A percentile compares a stretch with the other conserved stretches of the same genome.
Evolutionary conservation across 1,140 invertebrate genomes (phyloP).

Genomic region (Calliphora vicina): DNA sequence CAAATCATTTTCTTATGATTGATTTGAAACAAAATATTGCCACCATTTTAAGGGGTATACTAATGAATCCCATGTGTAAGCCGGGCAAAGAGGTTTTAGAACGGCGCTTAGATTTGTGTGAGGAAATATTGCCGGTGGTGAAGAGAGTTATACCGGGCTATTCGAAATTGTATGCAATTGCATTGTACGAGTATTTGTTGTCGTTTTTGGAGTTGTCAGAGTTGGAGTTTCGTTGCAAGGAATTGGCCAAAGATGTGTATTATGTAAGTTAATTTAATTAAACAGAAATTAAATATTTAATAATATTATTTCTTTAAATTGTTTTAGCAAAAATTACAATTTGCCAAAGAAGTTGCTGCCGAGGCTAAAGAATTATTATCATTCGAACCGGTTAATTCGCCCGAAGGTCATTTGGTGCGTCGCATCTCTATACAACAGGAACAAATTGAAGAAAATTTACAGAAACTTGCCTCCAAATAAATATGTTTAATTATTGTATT

Average conservation of each 20-base stretch:
- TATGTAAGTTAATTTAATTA: background rate
- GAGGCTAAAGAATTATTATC: constrained; percentile 72
- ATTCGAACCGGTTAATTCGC: constrained; percentile 74
- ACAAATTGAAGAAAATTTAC: constrained; percentile 54
- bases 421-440: constrained; percentile 52
- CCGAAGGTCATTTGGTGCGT: constrained; percentile 73
- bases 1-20: constrained; percentile 72
- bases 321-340: constrained; percentile 63
- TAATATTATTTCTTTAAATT: background rate
- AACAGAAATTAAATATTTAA: background rate
- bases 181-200: constrained; percentile 77
- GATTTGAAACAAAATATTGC: constrained; percentile 74
- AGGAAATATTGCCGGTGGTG: constrained; percentile 71
- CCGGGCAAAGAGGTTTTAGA: constrained; percentile 51
- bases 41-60: constrained; percentile 64
- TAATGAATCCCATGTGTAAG: constrained; percentile 65
- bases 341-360: constrained; percentile 69
- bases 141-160: constrained; percentile 77
- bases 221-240: constrained; percentile 49
- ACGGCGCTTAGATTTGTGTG: constrained; percentile 71
- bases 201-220: constrained; percentile 70
- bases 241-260: constrained; percentile 37
- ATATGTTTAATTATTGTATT: no score
- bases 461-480: constrained; percentile 44
- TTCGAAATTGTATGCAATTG: constrained; percentile 74